Base-by-base conservation (phyloP, 2,113 vertebrate genomes). In the Blennius ocellaris region DNA sequence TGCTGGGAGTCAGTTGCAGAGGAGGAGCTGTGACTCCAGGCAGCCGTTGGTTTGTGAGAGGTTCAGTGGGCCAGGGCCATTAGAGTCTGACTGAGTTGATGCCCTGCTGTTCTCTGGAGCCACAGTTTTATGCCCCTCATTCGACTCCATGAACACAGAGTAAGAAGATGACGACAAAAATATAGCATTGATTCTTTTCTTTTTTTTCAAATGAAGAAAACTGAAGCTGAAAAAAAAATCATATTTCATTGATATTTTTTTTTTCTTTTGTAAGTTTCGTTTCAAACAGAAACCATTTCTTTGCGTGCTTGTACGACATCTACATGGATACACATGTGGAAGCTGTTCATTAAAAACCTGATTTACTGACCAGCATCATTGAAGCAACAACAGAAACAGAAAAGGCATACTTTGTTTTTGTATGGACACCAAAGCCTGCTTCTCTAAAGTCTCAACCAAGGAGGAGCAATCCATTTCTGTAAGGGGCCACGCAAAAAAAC, bases 51-150 rank as follows among this genome's bases (percentile, higher is more conserved):
- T 76, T 71, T 78, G 68, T 73, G 69, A 66, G 68, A 73, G 73
- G 63, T 81, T 83, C 75, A 82, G 81, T 83, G 70, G 80, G 72
- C 47, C 76, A 40, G 40, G 45, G 14, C 53, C 60, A 75, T 79
- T 70, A 58, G 62, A 75, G 85, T 83, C 73, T 80, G 45, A 81
- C 81, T 83, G 76, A 78, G 68, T 57, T 87, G 86, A 85, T 77
- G 71, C 77, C 80, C 82, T 82, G 76, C 82, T 90, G 87, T 89
- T 73, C 78, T 61, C 47, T 47, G 41, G 44, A 85, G 37, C 49
- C 30, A 7, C 11, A 1, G 54, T 69, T 69, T 62, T 58, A 36
- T 73, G 69, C 41, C 56, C 8, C 44, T 39, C 45, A 7, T 54
- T 60, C 55, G 44, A 7, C 81, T 80, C 78, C 77, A 66, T 3